Percentiles rank a stretch among this genome's conserved stretches.
Conservation (phyloP, 1,140 invertebrate species). For the Meloidogyne chitwoodi region DNA sequence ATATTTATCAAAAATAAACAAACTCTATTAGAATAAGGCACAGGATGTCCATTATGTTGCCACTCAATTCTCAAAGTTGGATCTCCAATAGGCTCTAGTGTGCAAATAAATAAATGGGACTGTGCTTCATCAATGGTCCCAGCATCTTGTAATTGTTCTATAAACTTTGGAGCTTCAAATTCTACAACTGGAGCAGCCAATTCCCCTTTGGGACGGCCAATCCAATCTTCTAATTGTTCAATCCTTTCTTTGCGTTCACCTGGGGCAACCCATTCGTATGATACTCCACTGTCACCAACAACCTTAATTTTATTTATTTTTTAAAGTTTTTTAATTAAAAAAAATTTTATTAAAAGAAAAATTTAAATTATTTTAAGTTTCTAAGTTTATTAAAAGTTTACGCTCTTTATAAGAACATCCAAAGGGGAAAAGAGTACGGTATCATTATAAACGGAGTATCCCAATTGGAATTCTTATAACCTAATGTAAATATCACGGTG, state of each 20-base stretch:
- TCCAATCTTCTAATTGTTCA: slow-evolving; percentile 53
- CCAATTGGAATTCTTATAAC: no score
- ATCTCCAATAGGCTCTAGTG: slow-evolving; percentile 86
- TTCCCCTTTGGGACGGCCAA: slow-evolving; percentile 50
- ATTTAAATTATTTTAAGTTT: background rate
- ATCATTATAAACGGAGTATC: no score
- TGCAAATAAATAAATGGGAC: slow-evolving; percentile 84
- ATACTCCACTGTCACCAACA: slow-evolving; percentile 76
- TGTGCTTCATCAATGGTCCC: slow-evolving; percentile 72
- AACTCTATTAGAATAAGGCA: slow-evolving; percentile 77
- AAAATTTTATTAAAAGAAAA: slow-evolving; percentile 62
- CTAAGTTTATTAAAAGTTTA: no score
- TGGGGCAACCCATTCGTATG: slow-evolving; percentile 83
- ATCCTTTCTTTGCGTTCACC: slow-evolving; percentile 77
- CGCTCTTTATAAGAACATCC: no score
- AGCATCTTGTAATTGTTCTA: slow-evolving; percentile 48
- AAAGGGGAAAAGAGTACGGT: no score
- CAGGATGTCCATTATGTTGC: slow-evolving; percentile 82
- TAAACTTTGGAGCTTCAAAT: slow-evolving; percentile 51
- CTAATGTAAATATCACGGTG: no score
- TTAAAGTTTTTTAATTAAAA: no score
- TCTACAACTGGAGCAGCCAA: slow-evolving; percentile 44
- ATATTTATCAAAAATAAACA: no score
- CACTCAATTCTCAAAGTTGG: slow-evolving; percentile 89
- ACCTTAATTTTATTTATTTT: no score